phyloP scores from a whole-genome alignment of 1,140 invertebrate species.

The Caerostris extrusa region DNA sequence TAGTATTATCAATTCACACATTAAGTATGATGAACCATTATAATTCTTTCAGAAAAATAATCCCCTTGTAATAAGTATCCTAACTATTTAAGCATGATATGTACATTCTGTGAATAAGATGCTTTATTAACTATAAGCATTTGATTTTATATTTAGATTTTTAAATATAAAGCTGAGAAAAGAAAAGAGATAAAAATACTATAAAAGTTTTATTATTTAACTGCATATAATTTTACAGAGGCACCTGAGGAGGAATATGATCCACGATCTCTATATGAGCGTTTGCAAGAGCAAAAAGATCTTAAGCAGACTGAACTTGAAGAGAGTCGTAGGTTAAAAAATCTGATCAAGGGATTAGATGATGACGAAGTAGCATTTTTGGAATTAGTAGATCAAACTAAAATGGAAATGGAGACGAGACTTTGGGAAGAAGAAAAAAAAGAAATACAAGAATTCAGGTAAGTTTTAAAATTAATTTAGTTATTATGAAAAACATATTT shows the following conservation, averaged over 20 bases:
- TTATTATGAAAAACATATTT: too few species aligned
- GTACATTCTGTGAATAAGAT: too few species aligned
- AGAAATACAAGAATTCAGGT: conserved; percentile 89
- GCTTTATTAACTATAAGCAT: too few species aligned
- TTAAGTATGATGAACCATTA: too few species aligned
- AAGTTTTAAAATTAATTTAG: neutral
- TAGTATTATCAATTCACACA: too few species aligned
- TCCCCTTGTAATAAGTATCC: too few species aligned
- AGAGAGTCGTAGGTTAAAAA: conserved; percentile 95
- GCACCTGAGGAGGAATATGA: conserved; percentile 91
- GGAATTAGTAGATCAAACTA: conserved; percentile 92
- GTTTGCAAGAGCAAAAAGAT: conserved; percentile 94
- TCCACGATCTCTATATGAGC: conserved; percentile 91
- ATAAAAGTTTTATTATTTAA: too few species aligned
- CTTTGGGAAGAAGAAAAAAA: conserved; percentile 91
- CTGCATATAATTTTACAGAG: conserved; percentile 83
- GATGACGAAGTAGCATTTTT: conserved; percentile 97
- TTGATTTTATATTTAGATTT: too few species aligned
- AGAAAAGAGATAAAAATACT: too few species aligned
- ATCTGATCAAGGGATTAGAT: conserved; percentile 96
- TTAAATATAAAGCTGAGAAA: too few species aligned
- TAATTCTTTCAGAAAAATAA: too few species aligned
- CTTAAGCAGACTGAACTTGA: conserved; percentile 96
- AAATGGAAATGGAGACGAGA: conserved; percentile 90
- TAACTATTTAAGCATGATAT: too few species aligned